Evolutionary conservation across 2,797 vertebrate genomes (phyloP).

Genomic region (Ctenosaura bakeri): DNA sequence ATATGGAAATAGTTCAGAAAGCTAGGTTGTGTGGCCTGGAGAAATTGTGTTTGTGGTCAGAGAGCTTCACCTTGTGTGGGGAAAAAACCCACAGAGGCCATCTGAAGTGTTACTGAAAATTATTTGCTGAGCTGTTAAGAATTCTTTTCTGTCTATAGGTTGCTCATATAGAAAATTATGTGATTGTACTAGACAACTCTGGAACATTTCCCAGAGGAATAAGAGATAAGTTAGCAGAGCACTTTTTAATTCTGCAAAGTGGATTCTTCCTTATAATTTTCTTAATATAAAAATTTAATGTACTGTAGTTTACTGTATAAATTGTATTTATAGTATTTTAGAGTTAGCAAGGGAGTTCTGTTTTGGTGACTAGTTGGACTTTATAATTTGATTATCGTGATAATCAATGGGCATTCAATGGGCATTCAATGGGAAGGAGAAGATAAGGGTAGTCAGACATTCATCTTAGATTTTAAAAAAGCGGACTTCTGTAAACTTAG

Average conservation of each 20-base stretch:
- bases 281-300: conserved; percentile 86
- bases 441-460: too few relatives aligned
- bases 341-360: conserved; percentile 78
- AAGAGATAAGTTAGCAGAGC: conserved; percentile 82
- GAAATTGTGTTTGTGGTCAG: conserved; percentile 58
- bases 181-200: conserved; percentile 78
- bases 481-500: too few relatives aligned
- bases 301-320: conserved; percentile 84
- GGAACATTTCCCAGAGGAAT: conserved; percentile 83
- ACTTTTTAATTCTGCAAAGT: conserved; percentile 86
- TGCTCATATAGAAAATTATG: conserved; percentile 76
- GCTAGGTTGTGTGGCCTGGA: conserved; percentile 50
- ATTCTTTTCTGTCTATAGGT: conserved; percentile 60
- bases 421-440: too few relatives aligned
- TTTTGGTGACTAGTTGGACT: conserved; percentile 79
- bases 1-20: background rate
- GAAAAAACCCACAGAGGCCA: conserved; percentile 55
- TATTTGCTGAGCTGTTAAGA: conserved; percentile 72
- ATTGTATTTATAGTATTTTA: conserved; percentile 84
- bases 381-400: conserved; percentile 84
- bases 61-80: conserved; percentile 60
- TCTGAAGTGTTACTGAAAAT: conserved; percentile 56
- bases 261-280: conserved; percentile 85
- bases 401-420: too few relatives aligned
- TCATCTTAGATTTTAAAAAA: too few relatives aligned